Percentiles rank a stretch among this genome's conserved stretches.
Evolutionary conservation across 2,888 invertebrate genomes (phyloP).

Genomic region (Dolomedes plantarius): DNA sequence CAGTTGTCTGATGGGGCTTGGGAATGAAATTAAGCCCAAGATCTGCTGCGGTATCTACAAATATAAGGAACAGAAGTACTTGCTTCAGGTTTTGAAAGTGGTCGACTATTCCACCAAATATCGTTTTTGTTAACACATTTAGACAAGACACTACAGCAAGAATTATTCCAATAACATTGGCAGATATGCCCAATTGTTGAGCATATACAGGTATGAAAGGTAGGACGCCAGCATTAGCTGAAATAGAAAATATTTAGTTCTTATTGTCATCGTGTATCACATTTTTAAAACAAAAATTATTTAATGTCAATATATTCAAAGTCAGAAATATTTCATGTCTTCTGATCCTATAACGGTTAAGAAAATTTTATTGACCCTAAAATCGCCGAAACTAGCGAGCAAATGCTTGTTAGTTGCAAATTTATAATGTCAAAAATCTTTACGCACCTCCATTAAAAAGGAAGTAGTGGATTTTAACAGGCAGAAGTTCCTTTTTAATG

Average conservation of each 20-base stretch:
- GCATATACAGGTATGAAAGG: conserved; percentile 71
- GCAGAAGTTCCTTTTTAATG: too few species aligned
- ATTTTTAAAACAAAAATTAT: too few species aligned
- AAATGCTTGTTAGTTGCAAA: too few species aligned
- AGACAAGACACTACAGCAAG: conserved; percentile 71
- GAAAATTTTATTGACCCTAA: too few species aligned
- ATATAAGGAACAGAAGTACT: conserved; percentile 21
- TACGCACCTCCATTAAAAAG: conserved; percentile 15
- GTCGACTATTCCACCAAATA: conserved; percentile 71
- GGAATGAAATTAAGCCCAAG: conserved; percentile 60
- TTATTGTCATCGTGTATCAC: too few species aligned
- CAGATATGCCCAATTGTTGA: conserved; percentile 54
- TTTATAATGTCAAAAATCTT: background rate
- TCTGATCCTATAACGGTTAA: too few species aligned
- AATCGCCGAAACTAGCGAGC: too few species aligned
- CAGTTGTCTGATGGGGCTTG: background rate
- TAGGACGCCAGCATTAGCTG: conserved; percentile 63
- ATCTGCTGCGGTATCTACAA: conserved; percentile 25
- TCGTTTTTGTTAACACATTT: conserved; percentile 60
- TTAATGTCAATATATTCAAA: background rate
- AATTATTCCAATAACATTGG: conserved; percentile 67
- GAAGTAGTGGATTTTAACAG: too few species aligned
- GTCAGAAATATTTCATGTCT: background rate
- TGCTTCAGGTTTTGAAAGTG: conserved; percentile 52
- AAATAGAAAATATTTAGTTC: background rate